Evolutionary conservation across 2,797 vertebrate genomes (phyloP), one percentile per base, ranked within the genome.

Genomic region (Halcyon smyrnensis): DNA sequence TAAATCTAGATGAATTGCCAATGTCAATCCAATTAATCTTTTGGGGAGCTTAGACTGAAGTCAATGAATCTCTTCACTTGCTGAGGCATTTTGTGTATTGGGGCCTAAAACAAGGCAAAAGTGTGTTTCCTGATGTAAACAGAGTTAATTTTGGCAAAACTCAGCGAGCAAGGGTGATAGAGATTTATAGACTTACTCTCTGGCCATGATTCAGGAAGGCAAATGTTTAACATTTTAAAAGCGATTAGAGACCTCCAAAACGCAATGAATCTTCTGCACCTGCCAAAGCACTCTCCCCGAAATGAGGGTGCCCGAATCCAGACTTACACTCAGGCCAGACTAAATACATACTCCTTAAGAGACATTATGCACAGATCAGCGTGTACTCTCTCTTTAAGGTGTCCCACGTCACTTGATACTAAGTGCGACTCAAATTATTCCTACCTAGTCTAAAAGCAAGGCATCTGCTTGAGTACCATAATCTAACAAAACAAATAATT

Each of bases 401-500:
- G 96, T 84, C 95, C 94, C 81, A 94, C 54, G 73, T 94, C 95
- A 97, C 90, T 95, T 92, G 95, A 90, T 87, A 67, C 95, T 76
- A 94, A 94, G 96, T 32, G 34, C 23, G 43, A 96, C 78, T 96
- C 95, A 89, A 94, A 94, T 95, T 78, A 88, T 95, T 88, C 97
- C 96, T 93, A 77, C 86, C 92, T 88, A 48, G 85, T 54, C 93
- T 96, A 84, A 97, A 98, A 94, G 88, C 89, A 96, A 97, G 95
- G 86, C 80, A 96, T 97, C 96, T 97, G 82, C 87, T 86, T 37
- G 91, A 97, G 92, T 36, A 87, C 90, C 92, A 75, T 89, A 97
- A 97, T 95, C 96, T 82, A 98, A 98, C 97, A 97, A 97, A 98
- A 98, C 98, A 98, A 98, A 98, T 98, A 97, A 97, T 97, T 98